A percentile compares a stretch with the other conserved stretches of the same genome.
These are phyloP conservation scores for Alcis repandata DNA, from an alignment of 2,888 invertebrate species.

Conservation along the genomic window DNA sequence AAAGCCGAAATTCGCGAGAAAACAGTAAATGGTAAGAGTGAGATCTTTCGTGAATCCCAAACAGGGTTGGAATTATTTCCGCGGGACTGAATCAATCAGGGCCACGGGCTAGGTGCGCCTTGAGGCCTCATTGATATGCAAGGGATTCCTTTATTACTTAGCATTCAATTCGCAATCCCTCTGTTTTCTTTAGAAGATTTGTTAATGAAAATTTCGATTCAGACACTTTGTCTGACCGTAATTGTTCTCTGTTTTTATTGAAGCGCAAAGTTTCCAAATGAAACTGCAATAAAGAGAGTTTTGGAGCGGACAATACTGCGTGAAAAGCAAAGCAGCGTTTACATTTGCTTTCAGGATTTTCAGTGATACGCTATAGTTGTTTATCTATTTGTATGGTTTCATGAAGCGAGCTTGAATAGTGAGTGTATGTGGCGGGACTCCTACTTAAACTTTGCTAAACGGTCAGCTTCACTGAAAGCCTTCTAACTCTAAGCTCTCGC, in stretches of 20 bases:
- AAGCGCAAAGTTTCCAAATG: conserved; percentile 8
- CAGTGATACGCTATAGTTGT: conserved; percentile 71
- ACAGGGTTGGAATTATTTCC: conserved; percentile 71
- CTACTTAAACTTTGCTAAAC: conserved; percentile 81
- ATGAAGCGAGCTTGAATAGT: conserved; percentile 65
- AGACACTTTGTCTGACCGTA: conserved; percentile 20
- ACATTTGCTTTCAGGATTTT: conserved; percentile 71
- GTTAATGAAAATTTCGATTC: conserved; percentile 55
- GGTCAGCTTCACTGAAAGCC: conserved; percentile 74
- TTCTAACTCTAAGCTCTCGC: conserved; percentile 73
- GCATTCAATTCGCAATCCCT: conserved; percentile 72
- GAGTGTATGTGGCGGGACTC: conserved; percentile 61
- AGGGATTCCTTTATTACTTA: conserved; percentile 76
- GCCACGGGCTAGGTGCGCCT: conserved; percentile 61
- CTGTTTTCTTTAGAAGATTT: conserved; percentile 64
- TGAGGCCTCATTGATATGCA: conserved; percentile 77
- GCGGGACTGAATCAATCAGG: conserved; percentile 74
- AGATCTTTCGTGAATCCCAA: conserved; percentile 70
- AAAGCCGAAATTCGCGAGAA: conserved; percentile 63
- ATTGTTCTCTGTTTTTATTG: conserved; percentile 20
- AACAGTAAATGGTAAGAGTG: conserved; percentile 64
- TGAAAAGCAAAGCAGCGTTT: conserved; percentile 35
- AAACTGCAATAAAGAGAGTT: neutral
- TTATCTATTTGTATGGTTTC: conserved; percentile 79
- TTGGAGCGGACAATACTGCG: neutral